Percentiles rank a stretch among this genome's conserved stretches.
These are phyloP conservation scores for Coracias cyanogaster DNA, from an alignment of 2,797 vertebrate genomes.

Conservation along the genomic window DNA sequence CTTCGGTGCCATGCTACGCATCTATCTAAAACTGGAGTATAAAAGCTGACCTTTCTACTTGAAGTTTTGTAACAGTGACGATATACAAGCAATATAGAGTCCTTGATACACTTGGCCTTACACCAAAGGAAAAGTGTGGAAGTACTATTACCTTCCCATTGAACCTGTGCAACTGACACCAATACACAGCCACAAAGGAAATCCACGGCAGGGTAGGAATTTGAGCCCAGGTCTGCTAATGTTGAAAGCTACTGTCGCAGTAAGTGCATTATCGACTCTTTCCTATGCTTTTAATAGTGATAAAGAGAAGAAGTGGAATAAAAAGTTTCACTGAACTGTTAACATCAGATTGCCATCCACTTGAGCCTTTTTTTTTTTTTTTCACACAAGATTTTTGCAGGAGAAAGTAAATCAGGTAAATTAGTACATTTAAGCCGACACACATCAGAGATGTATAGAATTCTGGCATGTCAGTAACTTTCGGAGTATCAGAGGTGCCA, in stretches of 20 bases:
- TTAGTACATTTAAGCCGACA: constrained; percentile 24
- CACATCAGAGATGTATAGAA: not conserved
- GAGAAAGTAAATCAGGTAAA: constrained; percentile 46
- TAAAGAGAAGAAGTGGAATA: not conserved
- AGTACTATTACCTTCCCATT: not conserved
- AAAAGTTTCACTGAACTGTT: not conserved
- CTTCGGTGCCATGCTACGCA: not conserved
- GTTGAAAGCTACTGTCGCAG: not conserved
- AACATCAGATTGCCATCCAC: not conserved
- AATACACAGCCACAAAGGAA: not conserved
- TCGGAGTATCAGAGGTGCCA: not conserved
- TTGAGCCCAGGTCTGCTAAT: not conserved
- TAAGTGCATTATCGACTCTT: not conserved
- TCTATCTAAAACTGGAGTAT: not conserved
- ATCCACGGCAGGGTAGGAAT: not conserved
- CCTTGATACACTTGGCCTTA: not conserved
- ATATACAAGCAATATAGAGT: not conserved
- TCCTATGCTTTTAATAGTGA: not conserved
- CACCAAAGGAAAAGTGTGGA: not conserved
- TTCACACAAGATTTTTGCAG: not conserved
- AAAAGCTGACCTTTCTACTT: not conserved
- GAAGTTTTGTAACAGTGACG: not conserved
- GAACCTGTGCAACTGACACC: not conserved
- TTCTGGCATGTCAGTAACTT: not conserved
- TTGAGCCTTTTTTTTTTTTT: not conserved